Evolutionary conservation across 2,888 invertebrate species (phyloP).

Genomic region (Notodonta ziczac): DNA sequence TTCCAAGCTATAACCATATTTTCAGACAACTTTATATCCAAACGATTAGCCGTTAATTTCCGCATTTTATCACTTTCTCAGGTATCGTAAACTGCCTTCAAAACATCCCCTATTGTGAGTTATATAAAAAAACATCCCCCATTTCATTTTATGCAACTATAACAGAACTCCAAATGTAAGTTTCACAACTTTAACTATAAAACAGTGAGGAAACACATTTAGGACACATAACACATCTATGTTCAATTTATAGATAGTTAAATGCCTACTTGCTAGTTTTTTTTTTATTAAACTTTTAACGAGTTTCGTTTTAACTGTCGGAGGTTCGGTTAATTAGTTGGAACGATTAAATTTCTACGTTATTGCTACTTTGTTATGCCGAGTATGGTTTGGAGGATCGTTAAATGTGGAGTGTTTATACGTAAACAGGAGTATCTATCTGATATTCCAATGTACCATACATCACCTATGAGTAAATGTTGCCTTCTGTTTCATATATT

Average conservation of each 20-base stretch:
- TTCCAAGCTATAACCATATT: too few relatives aligned
- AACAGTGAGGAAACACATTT: constrained; percentile 15
- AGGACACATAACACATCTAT: constrained; percentile 11
- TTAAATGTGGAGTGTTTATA: constrained; percentile 2
- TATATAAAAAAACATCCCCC: neutral
- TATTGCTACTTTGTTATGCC: constrained; percentile 46
- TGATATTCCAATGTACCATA: neutral
- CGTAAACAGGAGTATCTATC: constrained; percentile 1
- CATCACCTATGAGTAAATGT: neutral
- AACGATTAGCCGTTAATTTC: neutral
- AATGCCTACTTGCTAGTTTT: constrained; percentile 41
- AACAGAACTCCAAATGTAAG: constrained; percentile 6
- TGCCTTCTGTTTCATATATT: neutral
- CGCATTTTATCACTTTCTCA: constrained; percentile 2
- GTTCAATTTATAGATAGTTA: constrained; percentile 64
- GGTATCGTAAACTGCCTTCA: constrained; percentile 2
- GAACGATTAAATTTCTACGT: constrained; percentile 61
- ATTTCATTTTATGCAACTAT: constrained; percentile 8
- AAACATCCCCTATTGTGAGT: neutral
- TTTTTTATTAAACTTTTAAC: constrained; percentile 69
- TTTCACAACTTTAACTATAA: constrained; percentile 32
- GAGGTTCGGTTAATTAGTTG: constrained; percentile 73
- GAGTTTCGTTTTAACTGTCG: constrained; percentile 64
- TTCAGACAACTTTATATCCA: neutral
- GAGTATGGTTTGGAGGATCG: constrained; percentile 1